Base-by-base conservation (phyloP, 2,888 invertebrate genomes). In the Camptogramma bilineatum region DNA sequence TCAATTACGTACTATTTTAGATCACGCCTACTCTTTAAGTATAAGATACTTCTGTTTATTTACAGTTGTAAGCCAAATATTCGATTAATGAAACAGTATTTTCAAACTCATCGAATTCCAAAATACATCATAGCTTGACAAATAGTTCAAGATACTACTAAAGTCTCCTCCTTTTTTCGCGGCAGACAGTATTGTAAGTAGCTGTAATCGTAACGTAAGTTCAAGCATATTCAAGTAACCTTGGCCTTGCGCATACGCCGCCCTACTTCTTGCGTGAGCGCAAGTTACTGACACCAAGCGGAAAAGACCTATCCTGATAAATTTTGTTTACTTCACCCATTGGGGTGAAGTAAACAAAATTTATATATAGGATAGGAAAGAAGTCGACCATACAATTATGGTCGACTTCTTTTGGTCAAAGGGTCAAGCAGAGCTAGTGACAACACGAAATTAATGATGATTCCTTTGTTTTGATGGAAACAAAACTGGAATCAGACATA, bases 191-290 rank as follows among this genome's bases (percentile, higher is more conserved):
- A 18, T 4, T 19, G 24, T 13, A 18, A 47, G 19, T 51, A 47
- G 50, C 19, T 34, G 31, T 52, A 48, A 52, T 13, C n/a, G 52
- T 53, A 66, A 54, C n/a, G 52, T 53, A 66, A 54, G 65, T 62
- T 62, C 64, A 59, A 48, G 56, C 39, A 56, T 56, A 16, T 16
- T 34, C 19, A 48, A 39, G 47, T 57, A 58, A 66, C 73, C 77
- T 79, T 77, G 76, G 70, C 78, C 79, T 79, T 78, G 75, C 52
- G 44, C 44, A 44, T 21, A 46, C 64, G 66, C 48, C 74, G 78
- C 73, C 76, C 77, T 74, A 76, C 69, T 73, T 75, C 71, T 16
- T 59, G 68, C 24, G 44, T 13, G 2, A 62, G 55, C 56, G 44
- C 55, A 66, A 68, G 57, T 60, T 47, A 56, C 18, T 56, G 19